Evolutionary conservation across 2,888 invertebrate genomes (phyloP).

Genomic region (Steinernema hermaphroditum): DNA sequence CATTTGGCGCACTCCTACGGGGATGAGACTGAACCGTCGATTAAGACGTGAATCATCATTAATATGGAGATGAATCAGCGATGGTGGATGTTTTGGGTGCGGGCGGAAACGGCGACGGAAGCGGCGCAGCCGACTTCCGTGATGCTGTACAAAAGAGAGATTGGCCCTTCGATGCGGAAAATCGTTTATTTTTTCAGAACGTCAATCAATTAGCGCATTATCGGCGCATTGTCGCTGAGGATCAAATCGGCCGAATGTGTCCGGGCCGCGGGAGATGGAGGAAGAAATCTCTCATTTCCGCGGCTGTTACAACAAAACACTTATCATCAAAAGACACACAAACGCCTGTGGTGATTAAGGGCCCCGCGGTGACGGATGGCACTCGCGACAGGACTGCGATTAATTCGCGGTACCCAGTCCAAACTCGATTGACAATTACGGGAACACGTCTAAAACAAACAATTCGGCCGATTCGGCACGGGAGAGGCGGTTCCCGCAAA

Average conservation of each 20-base stretch:
- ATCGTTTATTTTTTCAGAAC: neutral
- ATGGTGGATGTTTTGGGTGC: too few species aligned
- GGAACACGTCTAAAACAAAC: neutral
- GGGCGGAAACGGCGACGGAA: neutral
- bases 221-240: neutral
- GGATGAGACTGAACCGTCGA: too few species aligned
- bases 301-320: slow-evolving; percentile 8
- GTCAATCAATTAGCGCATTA: neutral
- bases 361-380: neutral
- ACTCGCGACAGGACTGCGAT: neutral
- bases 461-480: neutral
- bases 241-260: neutral
- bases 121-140: neutral
- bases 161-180: too few species aligned
- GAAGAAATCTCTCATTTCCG: neutral
- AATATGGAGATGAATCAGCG: too few species aligned
- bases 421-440: neutral
- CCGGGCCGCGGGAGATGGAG: neutral
- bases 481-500: neutral
- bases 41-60: too few species aligned
- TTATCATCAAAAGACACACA: slow-evolving; percentile 11
- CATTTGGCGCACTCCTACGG: too few species aligned
- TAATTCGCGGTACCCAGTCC: neutral
- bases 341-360: neutral
- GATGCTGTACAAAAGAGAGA: too few species aligned